Evolutionary conservation across 2,797 vertebrate species (phyloP).

Genomic region (Macroramphosus scolopax): DNA sequence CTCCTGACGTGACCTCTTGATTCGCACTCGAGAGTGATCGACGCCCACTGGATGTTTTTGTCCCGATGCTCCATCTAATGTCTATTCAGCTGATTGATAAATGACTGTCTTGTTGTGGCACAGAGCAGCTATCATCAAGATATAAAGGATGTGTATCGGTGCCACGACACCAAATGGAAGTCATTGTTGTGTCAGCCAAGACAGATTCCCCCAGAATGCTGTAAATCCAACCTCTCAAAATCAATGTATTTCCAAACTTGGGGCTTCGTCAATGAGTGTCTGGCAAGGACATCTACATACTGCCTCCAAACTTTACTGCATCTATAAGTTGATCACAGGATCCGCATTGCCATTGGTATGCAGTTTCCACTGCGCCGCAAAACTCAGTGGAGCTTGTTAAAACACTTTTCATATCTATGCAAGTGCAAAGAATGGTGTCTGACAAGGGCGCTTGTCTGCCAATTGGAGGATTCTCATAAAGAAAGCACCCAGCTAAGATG

Average conservation of each 20-base stretch:
- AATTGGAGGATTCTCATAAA: constrained; percentile 70
- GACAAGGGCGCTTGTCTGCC: constrained; percentile 73
- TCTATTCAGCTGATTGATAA: constrained; percentile 9
- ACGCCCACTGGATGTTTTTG: constrained; percentile 8
- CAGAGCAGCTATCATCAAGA: not conserved
- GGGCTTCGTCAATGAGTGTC: constrained; percentile 28
- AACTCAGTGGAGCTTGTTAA: constrained; percentile 69
- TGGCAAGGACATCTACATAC: constrained; percentile 47
- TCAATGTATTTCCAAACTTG: constrained; percentile 9
- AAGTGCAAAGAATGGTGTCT: constrained; percentile 73
- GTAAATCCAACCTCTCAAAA: no score
- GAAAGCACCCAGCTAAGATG: constrained; percentile 69
- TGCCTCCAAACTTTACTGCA: constrained; percentile 31
- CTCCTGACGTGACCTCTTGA: not conserved
- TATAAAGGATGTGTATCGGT: not conserved
- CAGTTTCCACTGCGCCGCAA: constrained; percentile 45
- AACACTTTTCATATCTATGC: constrained; percentile 71
- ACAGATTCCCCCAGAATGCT: no score
- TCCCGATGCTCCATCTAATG: constrained; percentile 6
- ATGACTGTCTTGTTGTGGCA: constrained; percentile 2
- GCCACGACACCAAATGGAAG: constrained; percentile 7
- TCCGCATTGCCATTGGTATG: constrained; percentile 51
- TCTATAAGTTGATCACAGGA: constrained; percentile 60
- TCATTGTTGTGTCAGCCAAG: constrained; percentile 5
- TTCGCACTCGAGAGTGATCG: not conserved